A percentile compares a stretch with the other conserved stretches of the same genome.
These are phyloP conservation scores for Phaenicophaeus curvirostris DNA, from an alignment of 2,797 vertebrate species.

Conservation along the genomic window DNA sequence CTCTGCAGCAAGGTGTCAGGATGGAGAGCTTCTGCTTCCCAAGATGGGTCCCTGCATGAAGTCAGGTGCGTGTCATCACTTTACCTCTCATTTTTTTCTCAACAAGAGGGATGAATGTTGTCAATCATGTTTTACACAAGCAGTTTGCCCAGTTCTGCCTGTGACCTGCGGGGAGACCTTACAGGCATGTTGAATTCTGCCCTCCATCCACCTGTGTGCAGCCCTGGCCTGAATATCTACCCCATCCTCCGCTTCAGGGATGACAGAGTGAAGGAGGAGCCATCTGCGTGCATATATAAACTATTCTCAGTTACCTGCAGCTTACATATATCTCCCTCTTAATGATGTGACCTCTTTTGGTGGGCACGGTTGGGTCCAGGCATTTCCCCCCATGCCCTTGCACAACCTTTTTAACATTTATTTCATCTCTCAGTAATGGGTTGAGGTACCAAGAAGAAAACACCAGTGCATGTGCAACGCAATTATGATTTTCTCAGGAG, in stretches of 20 bases:
- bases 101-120: background rate
- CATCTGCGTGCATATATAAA: fast-evolving
- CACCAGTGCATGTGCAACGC: background rate
- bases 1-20: background rate
- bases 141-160: background rate
- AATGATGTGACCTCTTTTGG: background rate
- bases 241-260: background rate
- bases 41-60: background rate
- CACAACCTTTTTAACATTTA: background rate
- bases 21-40: background rate
- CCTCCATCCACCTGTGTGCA: background rate
- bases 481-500: background rate
- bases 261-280: background rate
- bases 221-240: background rate
- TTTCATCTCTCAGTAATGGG: background rate
- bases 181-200: background rate
- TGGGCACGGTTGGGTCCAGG: background rate
- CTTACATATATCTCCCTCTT: background rate
- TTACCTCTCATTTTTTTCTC: background rate
- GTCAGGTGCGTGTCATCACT: background rate
- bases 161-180: background rate
- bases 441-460: background rate
- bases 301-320: background rate
- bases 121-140: background rate
- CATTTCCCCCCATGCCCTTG: background rate